Percentiles rank a stretch among this genome's conserved stretches.
Conservation (phyloP, 2,113 vertebrate genomes). For the Monopterus albus region DNA sequence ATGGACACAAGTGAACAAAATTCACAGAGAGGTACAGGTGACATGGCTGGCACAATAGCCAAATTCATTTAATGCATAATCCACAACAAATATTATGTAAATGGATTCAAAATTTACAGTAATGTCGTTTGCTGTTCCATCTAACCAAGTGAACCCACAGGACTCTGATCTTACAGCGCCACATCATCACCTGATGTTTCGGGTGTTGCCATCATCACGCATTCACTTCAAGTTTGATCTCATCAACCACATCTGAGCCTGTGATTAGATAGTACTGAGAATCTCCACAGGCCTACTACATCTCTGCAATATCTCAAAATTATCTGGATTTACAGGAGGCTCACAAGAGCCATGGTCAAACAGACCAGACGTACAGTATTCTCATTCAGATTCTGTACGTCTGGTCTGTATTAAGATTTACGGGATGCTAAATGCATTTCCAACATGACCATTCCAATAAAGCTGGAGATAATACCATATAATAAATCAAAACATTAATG, state of each 20-base stretch:
- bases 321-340: neutral
- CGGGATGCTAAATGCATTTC: too few relatives aligned
- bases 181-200: slow-evolving; percentile 17
- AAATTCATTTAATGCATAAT: slow-evolving; percentile 2
- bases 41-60: slow-evolving; percentile 5
- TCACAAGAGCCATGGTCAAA: neutral
- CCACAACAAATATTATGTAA: slow-evolving; percentile 6
- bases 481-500: too few relatives aligned
- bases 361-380: too few relatives aligned
- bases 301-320: neutral
- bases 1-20: slow-evolving; percentile 55
- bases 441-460: too few relatives aligned
- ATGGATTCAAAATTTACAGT: slow-evolving; percentile 1
- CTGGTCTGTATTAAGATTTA: too few relatives aligned
- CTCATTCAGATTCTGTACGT: too few relatives aligned
- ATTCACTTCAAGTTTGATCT: neutral
- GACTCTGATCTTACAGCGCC: slow-evolving; percentile 3
- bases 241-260: neutral
- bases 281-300: neutral
- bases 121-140: slow-evolving; percentile 15
- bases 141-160: neutral
- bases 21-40: slow-evolving; percentile 14
- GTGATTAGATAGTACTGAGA: neutral
- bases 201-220: neutral
- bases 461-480: too few relatives aligned